These are phyloP conservation scores for Benthosema pterotum DNA, from an alignment of 2,797 vertebrate genomes.

Conservation along the genomic window DNA sequence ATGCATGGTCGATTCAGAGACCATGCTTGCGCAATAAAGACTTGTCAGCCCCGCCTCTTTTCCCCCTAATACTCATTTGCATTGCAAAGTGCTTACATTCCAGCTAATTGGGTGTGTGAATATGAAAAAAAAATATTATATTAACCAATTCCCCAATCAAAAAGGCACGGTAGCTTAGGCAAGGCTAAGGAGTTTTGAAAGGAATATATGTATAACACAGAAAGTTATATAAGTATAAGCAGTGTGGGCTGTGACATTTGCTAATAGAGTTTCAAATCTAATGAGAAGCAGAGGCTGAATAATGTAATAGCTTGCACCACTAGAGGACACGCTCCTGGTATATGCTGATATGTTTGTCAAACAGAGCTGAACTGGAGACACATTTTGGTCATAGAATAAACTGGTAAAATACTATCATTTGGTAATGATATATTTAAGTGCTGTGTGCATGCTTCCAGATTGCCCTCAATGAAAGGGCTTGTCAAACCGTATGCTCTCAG, in stretches of 20 bases:
- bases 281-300: constrained; percentile 46
- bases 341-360: constrained; percentile 19
- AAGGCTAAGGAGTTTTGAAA: constrained; percentile 31
- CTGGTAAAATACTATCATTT: constrained; percentile 42
- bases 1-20: constrained; percentile 51
- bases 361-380: constrained; percentile 41
- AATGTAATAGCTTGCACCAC: constrained; percentile 52
- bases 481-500: constrained; percentile 48
- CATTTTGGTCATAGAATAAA: constrained; percentile 47
- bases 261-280: constrained; percentile 22
- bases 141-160: constrained; percentile 34
- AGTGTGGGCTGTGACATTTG: constrained; percentile 32
- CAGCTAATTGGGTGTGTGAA: constrained; percentile 57
- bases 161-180: constrained; percentile 27
- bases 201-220: constrained; percentile 7
- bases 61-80: constrained; percentile 71
- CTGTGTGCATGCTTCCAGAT: constrained; percentile 51
- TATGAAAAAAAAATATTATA: constrained; percentile 58
- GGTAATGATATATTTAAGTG: constrained; percentile 51
- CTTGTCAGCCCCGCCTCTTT: constrained; percentile 63
- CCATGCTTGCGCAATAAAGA: constrained; percentile 66
- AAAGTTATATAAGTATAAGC: constrained; percentile 10
- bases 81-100: constrained; percentile 72
- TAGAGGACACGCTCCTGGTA: constrained; percentile 8
- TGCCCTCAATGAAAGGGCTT: constrained; percentile 64